Conservation (phyloP, 2,797 vertebrate genomes). For the Australoheros facetus region DNA sequence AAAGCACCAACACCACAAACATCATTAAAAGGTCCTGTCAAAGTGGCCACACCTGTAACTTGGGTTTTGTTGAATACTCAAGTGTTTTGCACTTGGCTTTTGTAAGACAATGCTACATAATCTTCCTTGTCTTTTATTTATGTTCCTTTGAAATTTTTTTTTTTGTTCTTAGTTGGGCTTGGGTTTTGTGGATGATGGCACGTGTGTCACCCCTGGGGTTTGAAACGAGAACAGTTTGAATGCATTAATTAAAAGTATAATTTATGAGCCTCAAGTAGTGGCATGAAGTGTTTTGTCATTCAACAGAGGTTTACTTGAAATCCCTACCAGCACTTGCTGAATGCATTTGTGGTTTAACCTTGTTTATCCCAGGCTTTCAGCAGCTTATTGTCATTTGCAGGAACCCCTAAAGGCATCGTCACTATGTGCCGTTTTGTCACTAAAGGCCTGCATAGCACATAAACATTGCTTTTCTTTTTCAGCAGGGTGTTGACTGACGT, state of each 20-base stretch:
- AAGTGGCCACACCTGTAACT: neutral
- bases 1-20: neutral
- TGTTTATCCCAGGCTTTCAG: constrained; percentile 42
- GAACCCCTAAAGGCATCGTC: constrained; percentile 17
- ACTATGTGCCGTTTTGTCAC: constrained; percentile 36
- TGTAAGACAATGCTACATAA: neutral
- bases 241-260: constrained; percentile 24
- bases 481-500: constrained; percentile 34
- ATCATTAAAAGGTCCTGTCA: neutral
- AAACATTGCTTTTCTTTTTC: constrained; percentile 21
- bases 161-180: neutral
- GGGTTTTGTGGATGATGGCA: neutral
- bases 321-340: constrained; percentile 4
- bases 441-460: constrained; percentile 12
- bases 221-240: constrained; percentile 10
- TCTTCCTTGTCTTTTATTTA: neutral
- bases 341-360: constrained; percentile 33
- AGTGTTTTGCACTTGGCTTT: neutral
- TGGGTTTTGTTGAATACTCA: neutral
- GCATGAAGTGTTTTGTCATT: constrained; percentile 21
- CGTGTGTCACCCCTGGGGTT: neutral
- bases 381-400: constrained; percentile 22
- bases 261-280: neutral
- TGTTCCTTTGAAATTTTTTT: neutral
- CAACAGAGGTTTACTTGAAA: constrained; percentile 22